Base-by-base conservation (phyloP, 2,113 vertebrate species). In the Oncorhynchus masou region DNA sequence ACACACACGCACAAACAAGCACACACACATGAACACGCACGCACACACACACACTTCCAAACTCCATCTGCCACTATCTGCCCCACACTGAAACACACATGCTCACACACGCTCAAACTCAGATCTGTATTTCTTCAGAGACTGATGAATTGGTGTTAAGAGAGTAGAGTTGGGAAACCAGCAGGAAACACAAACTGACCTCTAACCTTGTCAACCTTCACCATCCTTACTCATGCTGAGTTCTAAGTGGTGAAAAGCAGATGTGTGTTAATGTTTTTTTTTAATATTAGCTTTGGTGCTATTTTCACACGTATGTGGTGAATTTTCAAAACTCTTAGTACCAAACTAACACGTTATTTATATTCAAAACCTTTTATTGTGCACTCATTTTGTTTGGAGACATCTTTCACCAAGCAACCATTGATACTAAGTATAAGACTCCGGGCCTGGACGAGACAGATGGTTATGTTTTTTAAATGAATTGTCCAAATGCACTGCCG, bases 61-160 rank as follows among this genome's bases (percentile, higher is more conserved):
- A 31, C 25, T 66, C 64, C 25, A 29, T 29, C 12, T 31, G 64
- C 5, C 64, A 25, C 64, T 11, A 78, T 85, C 85, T 88, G 49
- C 49, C 49, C 15, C 74, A 74, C 54, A 3, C 24, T 19, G 54
- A 51, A 15, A 78, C 67, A 62, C 20, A 20, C 64, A 49, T 12
- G 45, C 5, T 68, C 65, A 76, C 11, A 24, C 45, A 45, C 69
- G 0, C 59, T 39, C 31, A 4, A 54, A 69, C 29, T 22, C 24
- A 31, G 65, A 54, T 88, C 84, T 83, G 81, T 71, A 83, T 2
- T 22, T 77, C n/a, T 75, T 80, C 76, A 79, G 31, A 12, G 78
- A 74, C 75, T 22, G 24, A 20, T 68, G 67, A 83, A 84, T 74
- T n/a, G 27, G 49, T 73, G 3, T 57, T 57, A 45, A 45, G 54